Evolutionary conservation across 2,797 vertebrate species (phyloP).

Genomic region (Serranus cabrilla): DNA sequence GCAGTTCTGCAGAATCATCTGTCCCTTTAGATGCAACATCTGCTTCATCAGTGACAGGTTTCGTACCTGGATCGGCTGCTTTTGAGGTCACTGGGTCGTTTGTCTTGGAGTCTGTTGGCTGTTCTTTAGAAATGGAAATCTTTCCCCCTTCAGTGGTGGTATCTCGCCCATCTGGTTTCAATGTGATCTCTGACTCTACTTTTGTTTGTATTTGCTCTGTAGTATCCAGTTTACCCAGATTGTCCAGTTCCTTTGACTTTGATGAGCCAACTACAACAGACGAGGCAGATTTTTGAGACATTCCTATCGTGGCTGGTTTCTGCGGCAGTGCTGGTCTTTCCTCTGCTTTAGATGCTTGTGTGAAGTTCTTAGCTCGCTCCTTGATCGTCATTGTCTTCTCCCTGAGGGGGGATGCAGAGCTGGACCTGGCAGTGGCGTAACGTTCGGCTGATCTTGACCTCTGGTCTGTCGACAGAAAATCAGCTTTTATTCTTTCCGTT

Average conservation of each 20-base stretch:
- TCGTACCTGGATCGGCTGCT: constrained; percentile 20
- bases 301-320: constrained; percentile 54
- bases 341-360: constrained; percentile 2
- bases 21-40: constrained; percentile 21
- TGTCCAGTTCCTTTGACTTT: constrained; percentile 60
- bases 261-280: constrained; percentile 14
- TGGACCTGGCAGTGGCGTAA: constrained; percentile 7
- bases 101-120: constrained; percentile 43
- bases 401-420: constrained; percentile 50
- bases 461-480: constrained; percentile 37
- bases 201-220: constrained; percentile 35
- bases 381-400: constrained; percentile 61
- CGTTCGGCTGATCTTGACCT: constrained; percentile 69
- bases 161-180: constrained; percentile 66
- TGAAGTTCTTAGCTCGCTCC: constrained; percentile 67
- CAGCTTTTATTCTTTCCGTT: constrained; percentile 83
- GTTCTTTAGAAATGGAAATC: constrained; percentile 26
- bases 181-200: constrained; percentile 41
- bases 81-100: constrained; percentile 20
- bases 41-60: constrained; percentile 16
- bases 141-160: neutral
- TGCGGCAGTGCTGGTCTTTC: constrained; percentile 25
- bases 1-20: constrained; percentile 37
- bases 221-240: constrained; percentile 71
- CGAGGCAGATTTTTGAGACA: constrained; percentile 32